A percentile compares a stretch with the other conserved stretches of the same genome.
Evolutionary conservation across 2,888 invertebrate genomes (phyloP).

Genomic region (Eristalinus sepulchralis): DNA sequence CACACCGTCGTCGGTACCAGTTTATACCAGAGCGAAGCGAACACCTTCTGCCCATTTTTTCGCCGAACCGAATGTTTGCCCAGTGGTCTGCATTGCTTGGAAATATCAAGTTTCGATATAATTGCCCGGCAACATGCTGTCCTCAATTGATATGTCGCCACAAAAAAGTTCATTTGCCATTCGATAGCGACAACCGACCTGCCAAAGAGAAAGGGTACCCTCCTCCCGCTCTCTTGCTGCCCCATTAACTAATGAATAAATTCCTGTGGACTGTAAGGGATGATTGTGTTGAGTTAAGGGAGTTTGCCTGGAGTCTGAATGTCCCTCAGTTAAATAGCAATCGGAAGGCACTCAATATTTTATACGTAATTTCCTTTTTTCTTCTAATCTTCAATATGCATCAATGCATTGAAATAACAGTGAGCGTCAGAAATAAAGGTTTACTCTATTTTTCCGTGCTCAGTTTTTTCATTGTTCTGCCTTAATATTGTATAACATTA

Average conservation of each 20-base stretch:
- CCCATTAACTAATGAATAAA: constrained; percentile 67
- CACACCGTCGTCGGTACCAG: constrained; percentile 1
- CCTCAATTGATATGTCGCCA: constrained; percentile 67
- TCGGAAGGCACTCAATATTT: constrained; percentile 36
- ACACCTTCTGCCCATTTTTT: constrained; percentile 46
- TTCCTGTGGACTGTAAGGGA: constrained; percentile 11
- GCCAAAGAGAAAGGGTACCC: background rate
- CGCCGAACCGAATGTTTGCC: constrained; percentile 48
- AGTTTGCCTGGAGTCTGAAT: background rate
- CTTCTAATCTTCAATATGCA: constrained; percentile 11
- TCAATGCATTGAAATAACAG: constrained; percentile 10
- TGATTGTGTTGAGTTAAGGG: background rate
- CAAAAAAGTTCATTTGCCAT: constrained; percentile 47
- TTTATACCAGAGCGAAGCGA: background rate
- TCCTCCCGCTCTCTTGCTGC: background rate
- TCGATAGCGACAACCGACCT: background rate
- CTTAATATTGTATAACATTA: no score
- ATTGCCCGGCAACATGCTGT: constrained; percentile 66
- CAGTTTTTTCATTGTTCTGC: no score
- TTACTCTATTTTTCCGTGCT: no score
- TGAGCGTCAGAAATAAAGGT: background rate
- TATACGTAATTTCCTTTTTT: background rate
- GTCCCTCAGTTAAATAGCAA: constrained; percentile 36
- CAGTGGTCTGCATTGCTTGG: constrained; percentile 13
- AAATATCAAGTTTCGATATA: constrained; percentile 61